Base-by-base conservation (phyloP, 2,797 vertebrate genomes). In the Smutsia gigantea region DNA sequence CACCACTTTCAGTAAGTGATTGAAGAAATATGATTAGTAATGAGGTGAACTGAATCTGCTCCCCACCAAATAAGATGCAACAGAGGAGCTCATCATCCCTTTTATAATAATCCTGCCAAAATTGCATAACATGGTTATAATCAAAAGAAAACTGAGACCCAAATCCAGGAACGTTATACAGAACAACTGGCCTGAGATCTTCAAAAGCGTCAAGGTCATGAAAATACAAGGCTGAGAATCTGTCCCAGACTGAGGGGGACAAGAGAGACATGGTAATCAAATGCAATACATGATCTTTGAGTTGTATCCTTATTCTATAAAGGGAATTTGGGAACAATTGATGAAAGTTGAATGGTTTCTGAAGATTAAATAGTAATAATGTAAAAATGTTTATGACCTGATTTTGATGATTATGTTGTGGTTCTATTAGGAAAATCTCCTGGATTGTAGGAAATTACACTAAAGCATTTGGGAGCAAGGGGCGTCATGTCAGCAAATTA, bases 401-500 rank as follows among this genome's bases (percentile, higher is more conserved):
- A 83, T 89, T 78, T 81, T 29, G 6, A 31, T 61, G 21, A 63
- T 86, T 78, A 88, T 66, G 37, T 79, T 92, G 23, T 90, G 51
- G 21, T 79, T 86, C 39, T 78, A 25, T 82, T 49, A 19, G 7
- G 7, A 81, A 46, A 90, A 84, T 51, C 5, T 51, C 15, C 17
- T 83, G 68, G 77, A 49, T 31, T 64, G 2, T 74, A 87, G 46
- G 23, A 95, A 91, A 96, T 93, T 75, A 49, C 39, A 53, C 51
- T 83, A 77, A 88, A 94, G 27, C 18, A 27, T 64, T 68, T 94
- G 42, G 37, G 46, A 87, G 8, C 21, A 59, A 93, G 25, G 55
- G 19, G 15, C n/a, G 93, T 88, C 7, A 13, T 57, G 34, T 84
- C 63, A 87, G 42, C 31, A 92, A 57, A 57, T 92, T 74, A 61